These are phyloP conservation scores for Oryzaephilus surinamensis DNA, from an alignment of 1,140 invertebrate genomes.

Conservation along the genomic window DNA sequence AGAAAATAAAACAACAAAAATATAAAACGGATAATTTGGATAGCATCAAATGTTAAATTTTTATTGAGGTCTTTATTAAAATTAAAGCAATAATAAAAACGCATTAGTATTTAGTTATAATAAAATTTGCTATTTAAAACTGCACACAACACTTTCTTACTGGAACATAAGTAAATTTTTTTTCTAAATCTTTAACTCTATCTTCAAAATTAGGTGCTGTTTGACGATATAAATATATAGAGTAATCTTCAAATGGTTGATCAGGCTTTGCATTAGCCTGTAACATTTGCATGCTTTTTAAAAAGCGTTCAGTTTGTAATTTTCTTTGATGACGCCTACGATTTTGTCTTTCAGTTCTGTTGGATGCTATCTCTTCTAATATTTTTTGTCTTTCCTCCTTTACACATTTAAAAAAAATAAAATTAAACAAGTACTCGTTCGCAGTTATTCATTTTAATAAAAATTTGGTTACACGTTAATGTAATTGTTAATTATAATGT, in stretches of 20 bases:
- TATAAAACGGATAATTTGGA: neutral
- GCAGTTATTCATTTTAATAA: too few relatives aligned
- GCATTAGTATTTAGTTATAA: too few relatives aligned
- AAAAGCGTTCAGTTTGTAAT: slow-evolving; percentile 59
- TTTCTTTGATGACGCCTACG: slow-evolving; percentile 54
- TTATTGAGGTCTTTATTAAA: too few relatives aligned
- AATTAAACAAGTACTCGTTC: neutral
- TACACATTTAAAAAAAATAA: slow-evolving; percentile 13
- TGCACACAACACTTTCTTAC: slow-evolving; percentile 44
- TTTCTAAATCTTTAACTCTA: slow-evolving; percentile 65
- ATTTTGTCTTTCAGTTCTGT: slow-evolving; percentile 53
- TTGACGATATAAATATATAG: slow-evolving; percentile 61
- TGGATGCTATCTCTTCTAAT: slow-evolving; percentile 55
- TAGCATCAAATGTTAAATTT: neutral
- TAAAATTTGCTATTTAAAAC: slow-evolving; percentile 6
- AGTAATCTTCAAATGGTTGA: slow-evolving; percentile 60
- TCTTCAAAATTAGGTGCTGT: slow-evolving; percentile 64
- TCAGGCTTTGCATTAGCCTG: slow-evolving; percentile 52
- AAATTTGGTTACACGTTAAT: too few relatives aligned
- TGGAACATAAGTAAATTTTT: slow-evolving; percentile 57
- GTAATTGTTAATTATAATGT: too few relatives aligned
- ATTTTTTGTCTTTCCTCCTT: slow-evolving; percentile 57
- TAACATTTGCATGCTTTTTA: slow-evolving; percentile 68
- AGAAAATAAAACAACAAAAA: slow-evolving; percentile 1
- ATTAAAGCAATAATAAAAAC: too few relatives aligned